Base-by-base conservation (phyloP, 1,140 invertebrate species). In the Penaeus indicus region DNA sequence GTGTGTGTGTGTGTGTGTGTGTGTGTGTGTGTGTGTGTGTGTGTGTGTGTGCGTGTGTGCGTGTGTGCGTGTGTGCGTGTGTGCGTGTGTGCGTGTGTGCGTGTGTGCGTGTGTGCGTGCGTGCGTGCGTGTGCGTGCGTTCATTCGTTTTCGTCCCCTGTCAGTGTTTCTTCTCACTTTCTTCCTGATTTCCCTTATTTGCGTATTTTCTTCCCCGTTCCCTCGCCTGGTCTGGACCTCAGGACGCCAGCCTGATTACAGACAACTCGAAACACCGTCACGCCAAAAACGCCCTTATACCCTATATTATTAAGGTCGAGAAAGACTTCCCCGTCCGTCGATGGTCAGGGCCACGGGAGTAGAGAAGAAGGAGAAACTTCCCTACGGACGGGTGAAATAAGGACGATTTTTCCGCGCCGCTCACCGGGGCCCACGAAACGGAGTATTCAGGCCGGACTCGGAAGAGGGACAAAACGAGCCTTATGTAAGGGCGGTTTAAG, bases 171-270 rank as follows among this genome's bases (percentile, higher is more conserved):
- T 63, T 25, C 18, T 81, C 10, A n/a, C 54, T 25, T 16, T 62
- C 60, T 60, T 21, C 27, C 25, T 32, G 32, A 32, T 32, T 32
- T 32, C 32, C 32, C 2, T 32, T 69, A 69, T 69, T 10, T 69
- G 27, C 32, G 32, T n/a, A 69, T 18, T 21, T 22, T 47, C 21
- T 3, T 27, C 63, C 13, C 32, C 38, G 79, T 64, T 21, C 42
- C 42, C 21, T 38, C 27, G 8, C 54, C n/a, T 27, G 10, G 27
- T 19, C 62, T 60, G 81, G 81, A 83, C 81, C 62, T 67, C 32
- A 67, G 22, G 81, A 83, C 81, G 81, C 81, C 81, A 83, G 10
- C n/a, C 62, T 83, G 81, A 83, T 83, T 83, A 83, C 81, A 83
- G 81, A 83, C 60, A 83, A 83, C 81, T 63, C 42, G 81, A 60